A percentile compares a stretch with the other conserved stretches of the same genome.
These are phyloP conservation scores for Gallinago jamesoni DNA, from an alignment of 2,113 vertebrate genomes.

Conservation along the genomic window DNA sequence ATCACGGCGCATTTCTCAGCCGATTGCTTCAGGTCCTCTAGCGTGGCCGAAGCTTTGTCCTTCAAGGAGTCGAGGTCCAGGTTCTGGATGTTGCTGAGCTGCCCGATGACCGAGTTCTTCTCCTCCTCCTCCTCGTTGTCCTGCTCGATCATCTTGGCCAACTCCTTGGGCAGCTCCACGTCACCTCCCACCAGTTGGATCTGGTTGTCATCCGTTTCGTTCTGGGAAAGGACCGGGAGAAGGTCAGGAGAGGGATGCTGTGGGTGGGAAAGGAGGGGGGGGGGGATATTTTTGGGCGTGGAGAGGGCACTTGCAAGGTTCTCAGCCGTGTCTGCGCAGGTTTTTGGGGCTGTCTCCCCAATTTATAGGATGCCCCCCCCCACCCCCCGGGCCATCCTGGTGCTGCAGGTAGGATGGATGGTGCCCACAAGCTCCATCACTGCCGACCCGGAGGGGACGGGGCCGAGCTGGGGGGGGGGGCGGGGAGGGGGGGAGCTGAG, in stretches of 20 bases:
- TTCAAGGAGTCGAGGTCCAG: slow-evolving; percentile 94
- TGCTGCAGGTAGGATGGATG: background rate
- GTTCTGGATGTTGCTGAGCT: slow-evolving; percentile 93
- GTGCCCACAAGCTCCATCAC: background rate
- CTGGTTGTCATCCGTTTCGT: slow-evolving; percentile 90
- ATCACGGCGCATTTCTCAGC: slow-evolving; percentile 94
- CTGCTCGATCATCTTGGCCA: slow-evolving; percentile 98
- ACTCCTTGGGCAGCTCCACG: slow-evolving; percentile 89
- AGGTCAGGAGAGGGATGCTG: background rate
- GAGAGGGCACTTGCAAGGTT: fast-evolving
- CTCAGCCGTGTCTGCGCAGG: fast-evolving
- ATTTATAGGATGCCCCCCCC: background rate
- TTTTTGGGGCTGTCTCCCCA: background rate
- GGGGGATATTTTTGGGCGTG: too few species aligned
- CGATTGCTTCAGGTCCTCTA: slow-evolving; percentile 95
- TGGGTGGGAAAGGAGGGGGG: background rate
- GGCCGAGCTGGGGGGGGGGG: background rate
- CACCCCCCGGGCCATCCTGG: too few species aligned
- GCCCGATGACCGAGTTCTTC: slow-evolving; percentile 89
- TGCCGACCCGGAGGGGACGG: fast-evolving
- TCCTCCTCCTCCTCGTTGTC: slow-evolving; percentile 92
- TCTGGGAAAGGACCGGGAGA: slow-evolving; percentile 69
- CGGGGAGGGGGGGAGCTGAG: background rate
- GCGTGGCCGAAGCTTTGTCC: slow-evolving; percentile 92
- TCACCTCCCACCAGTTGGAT: slow-evolving; percentile 93